A percentile compares a stretch with the other conserved stretches of the same genome.
Conservation (phyloP, 1,140 invertebrate genomes). For the Cheumatopsyche charites region DNA sequence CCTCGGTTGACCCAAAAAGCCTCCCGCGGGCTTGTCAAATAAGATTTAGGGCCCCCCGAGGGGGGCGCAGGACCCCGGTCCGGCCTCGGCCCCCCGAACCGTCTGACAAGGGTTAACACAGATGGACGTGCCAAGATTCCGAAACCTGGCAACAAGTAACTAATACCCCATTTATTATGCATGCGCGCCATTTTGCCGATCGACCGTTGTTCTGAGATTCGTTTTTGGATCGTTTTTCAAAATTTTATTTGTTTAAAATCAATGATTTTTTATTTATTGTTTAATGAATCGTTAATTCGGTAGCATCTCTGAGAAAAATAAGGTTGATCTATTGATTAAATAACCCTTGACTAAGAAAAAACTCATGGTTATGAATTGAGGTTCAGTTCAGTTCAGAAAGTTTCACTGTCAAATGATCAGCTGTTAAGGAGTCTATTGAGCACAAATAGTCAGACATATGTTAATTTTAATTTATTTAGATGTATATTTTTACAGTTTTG, state of each 20-base stretch:
- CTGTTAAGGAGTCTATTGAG: no score
- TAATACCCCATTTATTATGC: conserved; percentile 39
- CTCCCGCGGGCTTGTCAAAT: conserved; percentile 47
- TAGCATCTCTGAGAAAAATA: no score
- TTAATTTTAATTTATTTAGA: not conserved
- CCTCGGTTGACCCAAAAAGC: conserved; percentile 47
- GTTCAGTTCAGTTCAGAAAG: not conserved
- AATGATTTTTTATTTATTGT: no score
- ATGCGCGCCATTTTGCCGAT: conserved; percentile 11
- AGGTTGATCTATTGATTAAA: no score
- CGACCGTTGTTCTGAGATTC: not conserved
- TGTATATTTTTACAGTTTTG: not conserved
- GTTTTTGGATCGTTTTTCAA: no score
- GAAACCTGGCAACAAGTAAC: conserved; percentile 46
- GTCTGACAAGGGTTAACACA: conserved; percentile 48
- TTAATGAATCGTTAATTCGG: no score
- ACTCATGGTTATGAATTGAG: not conserved
- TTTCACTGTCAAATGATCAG: no score
- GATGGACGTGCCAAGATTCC: conserved; percentile 49
- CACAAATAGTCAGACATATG: not conserved
- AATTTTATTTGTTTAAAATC: no score
- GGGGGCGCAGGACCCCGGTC: conserved; percentile 16
- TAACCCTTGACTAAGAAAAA: not conserved
- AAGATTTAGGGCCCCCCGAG: conserved; percentile 45
- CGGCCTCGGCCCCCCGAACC: conserved; percentile 30